These are phyloP conservation scores for Ispidina lecontei DNA, from an alignment of 2,797 vertebrate genomes.

Conservation along the genomic window DNA sequence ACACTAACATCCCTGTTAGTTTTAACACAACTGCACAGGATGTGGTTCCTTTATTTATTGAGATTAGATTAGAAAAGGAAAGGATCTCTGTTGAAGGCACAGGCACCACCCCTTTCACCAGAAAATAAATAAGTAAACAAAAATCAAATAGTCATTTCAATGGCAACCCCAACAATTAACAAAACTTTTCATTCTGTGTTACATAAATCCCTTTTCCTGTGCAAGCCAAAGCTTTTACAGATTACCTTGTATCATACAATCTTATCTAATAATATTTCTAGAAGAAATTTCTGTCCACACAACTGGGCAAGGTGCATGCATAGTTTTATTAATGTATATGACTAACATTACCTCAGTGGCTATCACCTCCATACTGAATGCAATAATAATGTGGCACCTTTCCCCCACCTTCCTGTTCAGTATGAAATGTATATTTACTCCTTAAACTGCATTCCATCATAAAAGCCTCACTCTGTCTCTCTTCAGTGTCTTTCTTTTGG, in stretches of 20 bases:
- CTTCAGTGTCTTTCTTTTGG: neutral
- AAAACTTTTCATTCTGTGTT: neutral
- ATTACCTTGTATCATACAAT: neutral
- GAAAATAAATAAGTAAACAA: neutral
- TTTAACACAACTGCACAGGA: neutral
- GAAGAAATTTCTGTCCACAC: neutral
- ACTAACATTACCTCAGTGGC: neutral
- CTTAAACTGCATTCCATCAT: neutral
- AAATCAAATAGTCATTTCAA: neutral
- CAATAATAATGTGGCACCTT: slow-evolving; percentile 2
- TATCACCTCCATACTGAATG: slow-evolving; percentile 6
- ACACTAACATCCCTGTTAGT: neutral
- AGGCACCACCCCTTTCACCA: neutral
- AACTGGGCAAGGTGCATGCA: neutral
- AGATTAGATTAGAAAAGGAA: neutral
- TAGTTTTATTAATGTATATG: slow-evolving; percentile 1
- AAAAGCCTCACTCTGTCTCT: neutral
- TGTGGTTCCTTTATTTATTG: neutral
- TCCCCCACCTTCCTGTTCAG: neutral
- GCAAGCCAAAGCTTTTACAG: neutral
- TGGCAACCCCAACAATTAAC: neutral
- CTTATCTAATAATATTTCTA: neutral
- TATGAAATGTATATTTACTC: slow-evolving; percentile 2
- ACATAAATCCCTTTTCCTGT: neutral
- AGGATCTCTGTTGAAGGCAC: neutral